Conservation (phyloP, 2,797 vertebrate genomes). For the Enoplosus armatus region DNA sequence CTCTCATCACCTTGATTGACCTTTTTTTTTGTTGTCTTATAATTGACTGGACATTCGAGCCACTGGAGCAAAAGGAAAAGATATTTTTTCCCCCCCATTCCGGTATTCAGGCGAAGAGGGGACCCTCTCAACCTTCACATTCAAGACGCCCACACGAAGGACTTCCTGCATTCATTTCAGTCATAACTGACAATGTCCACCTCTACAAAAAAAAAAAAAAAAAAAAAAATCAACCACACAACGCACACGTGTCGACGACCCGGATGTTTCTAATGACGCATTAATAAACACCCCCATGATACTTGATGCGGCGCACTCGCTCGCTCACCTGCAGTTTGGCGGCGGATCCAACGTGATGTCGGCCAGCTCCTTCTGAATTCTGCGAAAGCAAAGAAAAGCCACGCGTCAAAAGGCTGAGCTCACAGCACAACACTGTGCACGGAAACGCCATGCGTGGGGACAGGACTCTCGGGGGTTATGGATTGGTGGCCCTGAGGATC, state of each 20-base stretch:
- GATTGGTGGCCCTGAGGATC: not conserved
- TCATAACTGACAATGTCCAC: not conserved
- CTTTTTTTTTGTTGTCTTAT: not conserved
- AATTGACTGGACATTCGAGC: not conserved
- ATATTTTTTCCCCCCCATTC: not conserved
- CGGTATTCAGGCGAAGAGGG: not conserved
- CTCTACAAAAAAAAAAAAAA: not conserved
- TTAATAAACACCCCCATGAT: too few relatives aligned
- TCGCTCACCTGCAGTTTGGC: slow-evolving; percentile 94
- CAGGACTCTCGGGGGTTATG: not conserved
- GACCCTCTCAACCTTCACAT: not conserved
- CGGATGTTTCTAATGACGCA: not conserved
- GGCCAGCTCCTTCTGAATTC: slow-evolving; percentile 98
- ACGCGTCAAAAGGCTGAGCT: not conserved
- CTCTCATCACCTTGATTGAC: not conserved
- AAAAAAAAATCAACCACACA: too few relatives aligned
- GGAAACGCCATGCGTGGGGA: not conserved
- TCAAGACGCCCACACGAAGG: not conserved
- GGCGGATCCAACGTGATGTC: slow-evolving; percentile 97
- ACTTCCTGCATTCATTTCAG: not conserved
- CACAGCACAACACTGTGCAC: not conserved
- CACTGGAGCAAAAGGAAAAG: not conserved
- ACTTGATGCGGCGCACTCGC: rapidly evolving
- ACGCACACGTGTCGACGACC: not conserved
- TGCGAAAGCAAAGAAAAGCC: slow-evolving; percentile 67